Conservation (phyloP, 2,797 vertebrate genomes). For the Hemitrygon akajei region DNA sequence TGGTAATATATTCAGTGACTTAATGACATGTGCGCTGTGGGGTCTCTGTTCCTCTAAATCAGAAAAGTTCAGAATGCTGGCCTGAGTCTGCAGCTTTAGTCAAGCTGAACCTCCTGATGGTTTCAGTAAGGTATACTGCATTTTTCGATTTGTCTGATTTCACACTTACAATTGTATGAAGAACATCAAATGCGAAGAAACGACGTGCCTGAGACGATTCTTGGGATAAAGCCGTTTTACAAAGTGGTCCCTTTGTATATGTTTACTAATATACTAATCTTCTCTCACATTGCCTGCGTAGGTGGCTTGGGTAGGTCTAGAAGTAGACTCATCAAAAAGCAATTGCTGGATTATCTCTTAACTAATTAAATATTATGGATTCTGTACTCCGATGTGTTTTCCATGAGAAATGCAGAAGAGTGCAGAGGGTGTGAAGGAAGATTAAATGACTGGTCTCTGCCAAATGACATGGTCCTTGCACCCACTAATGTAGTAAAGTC, state of each 20-base stretch:
- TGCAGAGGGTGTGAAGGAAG: background rate
- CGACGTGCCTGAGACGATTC: background rate
- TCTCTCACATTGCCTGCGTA: background rate
- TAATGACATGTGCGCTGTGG: background rate
- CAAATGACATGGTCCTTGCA: background rate
- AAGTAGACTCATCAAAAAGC: background rate
- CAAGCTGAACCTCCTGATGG: background rate
- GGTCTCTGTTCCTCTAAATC: background rate
- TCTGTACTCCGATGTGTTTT: background rate
- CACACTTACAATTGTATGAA: too few species aligned
- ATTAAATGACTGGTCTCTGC: background rate
- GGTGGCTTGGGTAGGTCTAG: background rate
- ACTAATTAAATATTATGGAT: background rate
- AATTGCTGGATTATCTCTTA: background rate
- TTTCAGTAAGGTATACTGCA: background rate
- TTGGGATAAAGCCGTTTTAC: background rate
- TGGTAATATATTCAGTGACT: slow-evolving; percentile 7
- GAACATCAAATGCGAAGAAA: too few species aligned
- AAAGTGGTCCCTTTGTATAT: too few species aligned
- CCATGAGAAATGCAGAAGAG: background rate
- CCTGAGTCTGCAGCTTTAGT: background rate
- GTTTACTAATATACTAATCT: background rate
- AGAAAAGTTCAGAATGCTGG: background rate
- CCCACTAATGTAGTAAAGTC: background rate
- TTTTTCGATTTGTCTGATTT: background rate